Conservation (phyloP, 2,888 invertebrate species). For the Trichogramma dendrolimi region DNA sequence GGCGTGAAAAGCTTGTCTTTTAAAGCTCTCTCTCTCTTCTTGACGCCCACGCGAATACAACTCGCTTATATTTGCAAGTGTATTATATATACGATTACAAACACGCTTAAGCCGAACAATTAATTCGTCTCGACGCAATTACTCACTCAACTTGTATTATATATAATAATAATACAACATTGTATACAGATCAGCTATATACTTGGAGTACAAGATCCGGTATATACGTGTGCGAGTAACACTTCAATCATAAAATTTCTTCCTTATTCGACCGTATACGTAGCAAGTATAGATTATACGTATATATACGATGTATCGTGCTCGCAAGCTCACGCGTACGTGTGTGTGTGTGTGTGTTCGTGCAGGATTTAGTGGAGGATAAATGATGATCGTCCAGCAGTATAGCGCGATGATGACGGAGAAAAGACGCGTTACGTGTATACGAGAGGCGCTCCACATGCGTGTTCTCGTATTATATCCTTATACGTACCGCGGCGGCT, state of each 20-base stretch:
- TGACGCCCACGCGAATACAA: too few species aligned
- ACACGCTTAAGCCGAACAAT: constrained; percentile 2
- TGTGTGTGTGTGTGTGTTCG: neutral
- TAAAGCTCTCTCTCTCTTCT: too few species aligned
- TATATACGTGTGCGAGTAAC: neutral
- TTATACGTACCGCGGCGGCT: too few species aligned
- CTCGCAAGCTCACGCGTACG: neutral
- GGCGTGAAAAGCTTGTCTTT: too few species aligned
- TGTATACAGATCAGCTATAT: too few species aligned
- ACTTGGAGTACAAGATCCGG: neutral
- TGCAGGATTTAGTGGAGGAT: neutral
- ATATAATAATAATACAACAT: too few species aligned
- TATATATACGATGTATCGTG: neutral
- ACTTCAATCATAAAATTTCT: constrained; percentile 16
- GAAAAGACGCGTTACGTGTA: neutral
- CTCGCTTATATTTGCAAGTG: too few species aligned
- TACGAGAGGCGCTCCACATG: neutral
- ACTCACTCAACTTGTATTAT: too few species aligned
- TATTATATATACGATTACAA: too few species aligned
- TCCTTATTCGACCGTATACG: neutral
- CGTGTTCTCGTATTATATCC: too few species aligned
- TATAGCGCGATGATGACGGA: neutral
- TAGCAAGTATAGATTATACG: too few species aligned
- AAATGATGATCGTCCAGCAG: too few species aligned
- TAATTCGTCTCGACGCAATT: neutral